phyloP scores from a whole-genome alignment of 1,140 invertebrate species.

The Drosophila burlai region DNA sequence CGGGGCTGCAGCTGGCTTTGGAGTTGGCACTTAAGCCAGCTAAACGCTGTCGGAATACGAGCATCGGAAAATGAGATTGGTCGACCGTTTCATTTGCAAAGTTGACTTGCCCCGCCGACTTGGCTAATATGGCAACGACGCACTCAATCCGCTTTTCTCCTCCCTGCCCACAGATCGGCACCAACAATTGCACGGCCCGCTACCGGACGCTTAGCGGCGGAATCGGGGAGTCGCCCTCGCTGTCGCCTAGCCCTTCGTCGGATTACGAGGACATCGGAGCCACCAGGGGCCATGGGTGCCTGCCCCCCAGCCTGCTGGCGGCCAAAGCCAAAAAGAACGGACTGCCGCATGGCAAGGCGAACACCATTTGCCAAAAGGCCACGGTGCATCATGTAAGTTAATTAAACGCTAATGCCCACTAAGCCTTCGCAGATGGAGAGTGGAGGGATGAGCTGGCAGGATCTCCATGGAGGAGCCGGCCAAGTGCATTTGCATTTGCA shows the following conservation, averaged over 20 bases:
- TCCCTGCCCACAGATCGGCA: slow-evolving; percentile 74
- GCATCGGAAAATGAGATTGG: slow-evolving; percentile 27
- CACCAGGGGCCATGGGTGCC: slow-evolving; percentile 65
- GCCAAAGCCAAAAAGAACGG: slow-evolving; percentile 85
- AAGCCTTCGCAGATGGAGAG: slow-evolving; percentile 4
- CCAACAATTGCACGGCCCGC: slow-evolving; percentile 85
- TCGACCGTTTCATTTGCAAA: slow-evolving; percentile 73
- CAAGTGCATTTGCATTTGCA: slow-evolving; percentile 49
- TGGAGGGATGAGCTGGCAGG: slow-evolving; percentile 1
- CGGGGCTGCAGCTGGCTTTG: slow-evolving; percentile 8
- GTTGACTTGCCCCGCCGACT: slow-evolving; percentile 56
- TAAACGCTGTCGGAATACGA: slow-evolving; percentile 70
- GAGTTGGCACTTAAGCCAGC: slow-evolving; percentile 72
- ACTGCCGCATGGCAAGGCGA: slow-evolving; percentile 79
- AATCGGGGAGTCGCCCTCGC: slow-evolving; percentile 82
- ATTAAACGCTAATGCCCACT: slow-evolving; percentile 64
- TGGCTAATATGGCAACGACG: slow-evolving; percentile 68
- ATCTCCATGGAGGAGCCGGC: background rate
- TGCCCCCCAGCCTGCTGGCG: slow-evolving; percentile 72
- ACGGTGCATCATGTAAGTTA: slow-evolving; percentile 85
- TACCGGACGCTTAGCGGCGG: slow-evolving; percentile 84
- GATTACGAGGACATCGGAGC: slow-evolving; percentile 85
- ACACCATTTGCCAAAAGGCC: slow-evolving; percentile 85
- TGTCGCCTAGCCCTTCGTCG: slow-evolving; percentile 84
- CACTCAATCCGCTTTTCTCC: slow-evolving; percentile 55